Conservation (phyloP, 1,140 invertebrate genomes). For the Cydia pomonella region DNA sequence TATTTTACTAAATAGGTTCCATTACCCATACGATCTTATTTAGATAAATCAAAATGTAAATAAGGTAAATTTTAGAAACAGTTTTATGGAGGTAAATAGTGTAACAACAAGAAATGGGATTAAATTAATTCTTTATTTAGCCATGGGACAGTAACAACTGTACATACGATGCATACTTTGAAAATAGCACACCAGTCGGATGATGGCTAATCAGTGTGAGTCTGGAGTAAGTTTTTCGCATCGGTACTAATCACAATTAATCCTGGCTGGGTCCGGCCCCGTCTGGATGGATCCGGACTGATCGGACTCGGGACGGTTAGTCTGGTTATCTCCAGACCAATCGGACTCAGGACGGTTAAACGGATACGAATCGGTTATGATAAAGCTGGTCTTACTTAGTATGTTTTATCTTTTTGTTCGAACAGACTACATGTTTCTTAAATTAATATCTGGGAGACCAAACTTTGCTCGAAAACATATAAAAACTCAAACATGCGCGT, state of each 20-base stretch:
- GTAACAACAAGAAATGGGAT: too few species aligned
- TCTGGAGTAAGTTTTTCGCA: constrained; percentile 45
- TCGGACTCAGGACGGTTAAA: constrained; percentile 49
- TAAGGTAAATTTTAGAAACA: too few species aligned
- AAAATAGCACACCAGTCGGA: not conserved
- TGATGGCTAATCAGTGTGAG: constrained; percentile 32
- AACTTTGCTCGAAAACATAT: too few species aligned
- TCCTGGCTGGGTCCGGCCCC: constrained; percentile 37
- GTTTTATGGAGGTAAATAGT: too few species aligned
- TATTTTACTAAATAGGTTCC: not conserved
- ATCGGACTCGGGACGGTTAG: constrained; percentile 48
- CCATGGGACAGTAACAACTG: not conserved
- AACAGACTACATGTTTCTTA: not conserved
- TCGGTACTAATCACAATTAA: constrained; percentile 59
- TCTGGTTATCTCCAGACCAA: constrained; percentile 33
- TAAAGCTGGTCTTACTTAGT: constrained; percentile 11
- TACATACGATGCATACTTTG: not conserved
- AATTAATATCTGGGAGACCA: too few species aligned
- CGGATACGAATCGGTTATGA: constrained; percentile 49
- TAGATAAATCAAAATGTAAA: too few species aligned
- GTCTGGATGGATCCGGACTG: constrained; percentile 27
- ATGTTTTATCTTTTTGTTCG: not conserved
- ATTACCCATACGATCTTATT: not conserved
- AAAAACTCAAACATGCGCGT: too few species aligned
- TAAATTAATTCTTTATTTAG: not conserved